Base-by-base conservation (phyloP, 2,797 vertebrate species). In the Anguilla obscura region DNA sequence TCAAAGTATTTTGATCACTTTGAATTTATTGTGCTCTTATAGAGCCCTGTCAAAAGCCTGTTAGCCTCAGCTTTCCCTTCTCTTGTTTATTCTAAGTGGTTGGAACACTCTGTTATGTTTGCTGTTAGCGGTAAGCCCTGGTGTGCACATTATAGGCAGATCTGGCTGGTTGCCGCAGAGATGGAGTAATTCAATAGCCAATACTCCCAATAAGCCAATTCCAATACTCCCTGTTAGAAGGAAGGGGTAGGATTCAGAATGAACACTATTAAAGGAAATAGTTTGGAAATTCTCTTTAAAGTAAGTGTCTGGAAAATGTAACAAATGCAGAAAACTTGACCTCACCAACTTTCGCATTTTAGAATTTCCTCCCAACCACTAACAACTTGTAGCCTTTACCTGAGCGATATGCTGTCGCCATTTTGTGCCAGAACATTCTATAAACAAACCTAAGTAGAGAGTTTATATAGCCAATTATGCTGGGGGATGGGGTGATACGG, bases 11-110 rank as follows among this genome's bases (percentile, higher is more conserved):
- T 69, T 9, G n/a, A 7, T 69, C 63, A 69, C 63, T 21, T 60
- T 66, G 45, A 33, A 54, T 52, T 66, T 69, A 50, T 33, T 71
- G 83, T 69, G 58, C 40, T 7, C 27, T n/a, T n/a, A 60, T 45
- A 87, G n/a, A 58, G 24, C 63, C 27, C 36, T 87, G 24, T 69
- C 48, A 83, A 33, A 82, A 16, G 36, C 36, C 50, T 66, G 56
- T 66, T 79, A 82, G 74, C 30, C 50, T 69, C 69, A 80, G 27
- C 2, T 33, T 87, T 21, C 4, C 48, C 63, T 83, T 82, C n/a
- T 63, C 18, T 52, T 84, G 80, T 84, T 83, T 84, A 87, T 56
- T 84, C 12, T 33, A 14, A 84, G 14, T 33, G 86, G 56, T 30
- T 50, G 40, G 63, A 12, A 8, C 9, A 82, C 36, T 79, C 54